Conservation (phyloP, 1,140 invertebrate species). For the Leptinotarsa defecta region DNA sequence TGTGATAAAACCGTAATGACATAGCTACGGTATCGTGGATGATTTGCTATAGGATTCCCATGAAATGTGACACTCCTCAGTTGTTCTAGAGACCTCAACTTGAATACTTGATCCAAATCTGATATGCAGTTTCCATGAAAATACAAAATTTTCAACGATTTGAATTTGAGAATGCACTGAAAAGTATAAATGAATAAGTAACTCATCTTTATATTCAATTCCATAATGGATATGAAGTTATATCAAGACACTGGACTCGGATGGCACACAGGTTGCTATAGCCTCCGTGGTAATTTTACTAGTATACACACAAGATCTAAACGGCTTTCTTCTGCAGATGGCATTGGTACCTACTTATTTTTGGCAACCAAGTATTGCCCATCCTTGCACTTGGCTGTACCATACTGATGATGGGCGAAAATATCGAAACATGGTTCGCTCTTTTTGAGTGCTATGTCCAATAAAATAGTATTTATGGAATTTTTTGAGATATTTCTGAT, state of each 20-base stretch:
- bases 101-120: constrained; percentile 55
- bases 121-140: constrained; percentile 62
- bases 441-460: too few species aligned
- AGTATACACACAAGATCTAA: too few species aligned
- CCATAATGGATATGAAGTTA: not conserved
- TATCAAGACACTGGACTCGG: not conserved
- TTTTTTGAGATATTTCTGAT: too few species aligned
- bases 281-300: too few species aligned
- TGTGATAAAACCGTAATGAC: constrained; percentile 58
- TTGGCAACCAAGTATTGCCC: too few species aligned
- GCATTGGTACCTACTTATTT: too few species aligned
- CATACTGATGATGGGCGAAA: too few species aligned
- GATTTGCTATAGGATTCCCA: constrained; percentile 60
- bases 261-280: too few species aligned
- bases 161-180: constrained; percentile 50
- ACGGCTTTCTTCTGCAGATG: too few species aligned
- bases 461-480: too few species aligned
- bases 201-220: not conserved
- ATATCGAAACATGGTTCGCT: too few species aligned
- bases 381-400: too few species aligned
- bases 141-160: constrained; percentile 55
- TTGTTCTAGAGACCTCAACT: constrained; percentile 55
- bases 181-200: not conserved
- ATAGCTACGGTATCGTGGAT: constrained; percentile 57
- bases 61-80: constrained; percentile 61